Evolutionary conservation across 2,888 invertebrate genomes (phyloP), one percentile per base, ranked within the genome.

Genomic region (Actias luna): DNA sequence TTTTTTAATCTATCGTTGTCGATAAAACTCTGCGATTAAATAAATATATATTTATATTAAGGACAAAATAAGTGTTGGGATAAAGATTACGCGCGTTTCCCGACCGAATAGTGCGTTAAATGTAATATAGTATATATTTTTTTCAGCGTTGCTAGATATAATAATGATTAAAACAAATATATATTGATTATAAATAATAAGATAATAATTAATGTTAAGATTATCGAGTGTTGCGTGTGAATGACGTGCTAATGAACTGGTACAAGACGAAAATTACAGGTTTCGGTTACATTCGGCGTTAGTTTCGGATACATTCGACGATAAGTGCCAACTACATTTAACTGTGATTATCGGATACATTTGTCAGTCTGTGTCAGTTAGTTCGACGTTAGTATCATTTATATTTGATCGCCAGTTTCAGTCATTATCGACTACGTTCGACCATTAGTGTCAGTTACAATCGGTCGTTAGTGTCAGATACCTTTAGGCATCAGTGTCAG

Each of bases 81-180:
- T n/a, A 52, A 64, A 62, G 55, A 50, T 50, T 50, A 50, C 46
- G 68, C 73, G 72, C 67, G 65, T 60, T 61, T 52, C 61, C 50
- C 52, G 46, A 50, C 42, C 42, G 42, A 42, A 18, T 22, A 12
- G 25, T 50, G 46, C 46, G 46, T 12, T 22, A 61, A n/a, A 64
- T 75, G 75, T 78, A 71, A 70, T 67, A 73, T 75, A 73, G 67
- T 63, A 63, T 63, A 63, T 64, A 70, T 65, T 69, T 67, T 67
- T 70, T 70, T 67, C 52, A 59, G 39, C 70, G 76, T 75, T 78
- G 75, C 75, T 80, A 80, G 78, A 68, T 66, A 70, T 50, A 50
- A 50, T 50, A 50, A 50, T 50, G 25, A 50, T 50, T 50, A 50
- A 12, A 50, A 42, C 42, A 25, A 71, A 59, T 64, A 66, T 72